phyloP scores from a whole-genome alignment of 2,888 invertebrate genomes.

The Drosophila borborema region DNA sequence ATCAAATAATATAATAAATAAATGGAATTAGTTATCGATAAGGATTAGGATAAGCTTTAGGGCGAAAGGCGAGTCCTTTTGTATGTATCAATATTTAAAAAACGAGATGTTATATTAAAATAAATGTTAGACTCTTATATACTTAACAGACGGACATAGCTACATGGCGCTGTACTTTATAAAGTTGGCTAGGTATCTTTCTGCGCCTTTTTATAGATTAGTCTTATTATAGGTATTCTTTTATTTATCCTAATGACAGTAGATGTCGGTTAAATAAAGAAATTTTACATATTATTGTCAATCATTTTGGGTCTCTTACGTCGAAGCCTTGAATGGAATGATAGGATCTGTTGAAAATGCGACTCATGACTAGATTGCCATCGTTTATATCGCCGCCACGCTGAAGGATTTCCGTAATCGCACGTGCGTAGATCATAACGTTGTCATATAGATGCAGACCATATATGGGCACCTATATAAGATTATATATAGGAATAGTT shows the following conservation, averaged over 20 bases:
- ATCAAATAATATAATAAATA: no score
- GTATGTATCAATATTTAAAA: no score
- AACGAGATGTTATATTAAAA: no score
- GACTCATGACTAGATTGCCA: constrained; percentile 90
- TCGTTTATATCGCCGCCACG: constrained; percentile 90
- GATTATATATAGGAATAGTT: neutral
- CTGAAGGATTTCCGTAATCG: constrained; percentile 90
- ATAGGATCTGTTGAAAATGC: constrained; percentile 91
- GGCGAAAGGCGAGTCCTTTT: no score
- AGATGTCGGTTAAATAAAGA: no score
- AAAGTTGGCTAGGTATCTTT: no score
- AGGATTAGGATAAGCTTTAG: no score
- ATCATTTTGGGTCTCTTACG: constrained; percentile 84
- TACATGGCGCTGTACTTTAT: no score
- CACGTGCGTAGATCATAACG: constrained; percentile 93
- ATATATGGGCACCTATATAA: constrained; percentile 90
- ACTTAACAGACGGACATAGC: no score
- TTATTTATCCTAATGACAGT: neutral
- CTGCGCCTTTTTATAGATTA: no score
- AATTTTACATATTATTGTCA: neutral
- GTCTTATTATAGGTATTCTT: neutral
- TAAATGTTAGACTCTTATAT: no score
- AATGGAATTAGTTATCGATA: no score
- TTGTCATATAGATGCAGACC: constrained; percentile 95
- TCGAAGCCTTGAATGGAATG: constrained; percentile 92